A percentile compares a stretch with the other conserved stretches of the same genome.
Conservation (phyloP, 2,888 invertebrate species). For the Erebia palarica region DNA sequence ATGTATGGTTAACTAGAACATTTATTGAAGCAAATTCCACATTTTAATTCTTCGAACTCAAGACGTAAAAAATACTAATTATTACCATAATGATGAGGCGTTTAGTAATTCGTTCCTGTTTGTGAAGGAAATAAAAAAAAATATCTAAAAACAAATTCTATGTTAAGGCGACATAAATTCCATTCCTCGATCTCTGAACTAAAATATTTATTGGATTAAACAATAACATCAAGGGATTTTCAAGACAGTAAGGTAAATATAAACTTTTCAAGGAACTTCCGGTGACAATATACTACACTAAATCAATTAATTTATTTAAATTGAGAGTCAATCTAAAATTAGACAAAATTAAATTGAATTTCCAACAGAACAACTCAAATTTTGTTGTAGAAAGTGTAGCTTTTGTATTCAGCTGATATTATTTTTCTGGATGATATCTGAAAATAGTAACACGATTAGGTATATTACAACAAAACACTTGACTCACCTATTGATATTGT, state of each 20-base stretch:
- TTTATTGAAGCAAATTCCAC: constrained; percentile 3
- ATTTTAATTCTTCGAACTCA: constrained; percentile 1
- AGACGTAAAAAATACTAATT: neutral
- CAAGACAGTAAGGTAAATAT: neutral
- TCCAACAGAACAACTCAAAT: too few relatives aligned
- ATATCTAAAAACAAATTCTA: too few relatives aligned
- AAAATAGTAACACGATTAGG: too few relatives aligned
- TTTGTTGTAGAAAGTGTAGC: too few relatives aligned
- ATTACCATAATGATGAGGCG: neutral
- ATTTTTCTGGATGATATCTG: too few relatives aligned
- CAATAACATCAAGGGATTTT: neutral
- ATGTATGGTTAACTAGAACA: constrained; percentile 2
- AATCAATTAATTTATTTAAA: too few relatives aligned
- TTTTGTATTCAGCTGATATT: too few relatives aligned
- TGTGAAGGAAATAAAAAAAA: too few relatives aligned
- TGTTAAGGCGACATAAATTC: neutral
- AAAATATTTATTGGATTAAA: neutral
- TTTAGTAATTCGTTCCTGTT: neutral
- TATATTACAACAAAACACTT: neutral
- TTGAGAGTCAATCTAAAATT: too few relatives aligned
- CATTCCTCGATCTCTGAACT: neutral
- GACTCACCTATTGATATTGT: constrained; percentile 85
- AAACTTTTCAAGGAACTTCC: too few relatives aligned
- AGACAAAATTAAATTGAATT: too few relatives aligned
- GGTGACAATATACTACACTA: too few relatives aligned